Percentiles rank a stretch among this genome's conserved stretches.
Evolutionary conservation across 2,888 invertebrate genomes (phyloP).

Genomic region (Drosophila buzzatii): DNA sequence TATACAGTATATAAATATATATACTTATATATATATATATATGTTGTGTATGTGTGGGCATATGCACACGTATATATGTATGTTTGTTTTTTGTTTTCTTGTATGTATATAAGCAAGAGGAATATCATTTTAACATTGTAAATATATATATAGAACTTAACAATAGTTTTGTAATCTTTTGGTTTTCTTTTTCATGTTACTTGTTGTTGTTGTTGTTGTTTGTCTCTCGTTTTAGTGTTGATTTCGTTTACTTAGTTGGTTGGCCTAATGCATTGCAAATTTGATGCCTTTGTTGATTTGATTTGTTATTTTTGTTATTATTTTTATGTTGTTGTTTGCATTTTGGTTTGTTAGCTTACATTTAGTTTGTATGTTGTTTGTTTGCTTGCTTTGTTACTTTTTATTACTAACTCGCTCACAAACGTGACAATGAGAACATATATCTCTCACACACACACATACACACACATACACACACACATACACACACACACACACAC

Average conservation of each 20-base stretch:
- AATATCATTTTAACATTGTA: conserved; percentile 75
- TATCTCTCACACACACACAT: conserved; percentile 13
- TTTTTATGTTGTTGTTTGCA: conserved; percentile 27
- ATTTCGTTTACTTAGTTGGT: conserved; percentile 47
- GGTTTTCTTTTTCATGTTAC: conserved; percentile 21
- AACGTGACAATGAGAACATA: conserved; percentile 47
- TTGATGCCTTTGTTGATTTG: conserved; percentile 23
- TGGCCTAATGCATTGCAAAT: conserved; percentile 53
- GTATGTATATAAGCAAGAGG: conserved; percentile 77
- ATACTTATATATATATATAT: neutral
- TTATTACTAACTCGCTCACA: conserved; percentile 45
- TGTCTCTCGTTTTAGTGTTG: conserved; percentile 26
- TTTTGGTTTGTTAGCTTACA: conserved; percentile 65
- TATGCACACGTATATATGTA: conserved; percentile 42
- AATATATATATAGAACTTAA: conserved; percentile 71
- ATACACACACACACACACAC: neutral
- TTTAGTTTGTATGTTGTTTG: conserved; percentile 58
- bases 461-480: neutral
- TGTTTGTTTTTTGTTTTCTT: conserved; percentile 25
- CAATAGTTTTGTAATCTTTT: conserved; percentile 57
- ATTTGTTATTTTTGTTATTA: conserved; percentile 12
- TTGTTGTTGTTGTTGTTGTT: conserved; percentile 3
- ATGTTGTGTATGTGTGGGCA: conserved; percentile 18
- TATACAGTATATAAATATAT: neutral
- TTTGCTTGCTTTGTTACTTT: conserved; percentile 17